Evolutionary conservation across 1,140 invertebrate species (phyloP).

Genomic region (Antheraea pernyi): DNA sequence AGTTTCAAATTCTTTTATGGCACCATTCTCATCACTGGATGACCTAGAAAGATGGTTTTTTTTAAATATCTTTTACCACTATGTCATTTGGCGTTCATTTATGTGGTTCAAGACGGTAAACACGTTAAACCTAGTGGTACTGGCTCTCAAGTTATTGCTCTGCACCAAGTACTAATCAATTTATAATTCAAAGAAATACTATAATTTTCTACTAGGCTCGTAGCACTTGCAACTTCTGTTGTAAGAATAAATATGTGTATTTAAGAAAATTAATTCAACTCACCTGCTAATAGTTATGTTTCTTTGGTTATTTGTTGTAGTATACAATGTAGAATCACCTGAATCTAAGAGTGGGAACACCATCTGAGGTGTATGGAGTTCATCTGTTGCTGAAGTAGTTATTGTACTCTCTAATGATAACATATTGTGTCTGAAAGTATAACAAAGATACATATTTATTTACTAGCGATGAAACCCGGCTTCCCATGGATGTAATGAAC

Average conservation of each 20-base stretch:
- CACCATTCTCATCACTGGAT: slow-evolving; percentile 66
- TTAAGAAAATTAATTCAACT: neutral
- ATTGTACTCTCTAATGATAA: slow-evolving; percentile 38
- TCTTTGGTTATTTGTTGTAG: slow-evolving; percentile 55
- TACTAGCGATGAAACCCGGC: no score
- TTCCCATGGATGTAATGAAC: no score
- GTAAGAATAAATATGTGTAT: no score
- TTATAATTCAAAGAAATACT: no score
- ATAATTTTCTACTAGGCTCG: no score
- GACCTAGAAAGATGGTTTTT: slow-evolving; percentile 37
- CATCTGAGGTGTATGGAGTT: slow-evolving; percentile 70
- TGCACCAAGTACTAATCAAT: no score
- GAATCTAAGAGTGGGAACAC: slow-evolving; percentile 51
- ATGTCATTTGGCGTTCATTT: no score
- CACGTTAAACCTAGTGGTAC: no score
- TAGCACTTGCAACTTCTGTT: no score
- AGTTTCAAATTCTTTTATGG: slow-evolving; percentile 67
- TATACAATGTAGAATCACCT: slow-evolving; percentile 50
- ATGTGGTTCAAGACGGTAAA: no score
- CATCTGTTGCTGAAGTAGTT: slow-evolving; percentile 36
- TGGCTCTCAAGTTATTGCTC: no score
- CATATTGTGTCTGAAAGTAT: slow-evolving; percentile 43
- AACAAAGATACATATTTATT: neutral
- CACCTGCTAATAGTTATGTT: slow-evolving; percentile 71
- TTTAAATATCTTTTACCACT: neutral